Percentiles rank a stretch among this genome's conserved stretches.
phyloP scores from a whole-genome alignment of 2,888 invertebrate genomes.

The Torymus auratus region DNA sequence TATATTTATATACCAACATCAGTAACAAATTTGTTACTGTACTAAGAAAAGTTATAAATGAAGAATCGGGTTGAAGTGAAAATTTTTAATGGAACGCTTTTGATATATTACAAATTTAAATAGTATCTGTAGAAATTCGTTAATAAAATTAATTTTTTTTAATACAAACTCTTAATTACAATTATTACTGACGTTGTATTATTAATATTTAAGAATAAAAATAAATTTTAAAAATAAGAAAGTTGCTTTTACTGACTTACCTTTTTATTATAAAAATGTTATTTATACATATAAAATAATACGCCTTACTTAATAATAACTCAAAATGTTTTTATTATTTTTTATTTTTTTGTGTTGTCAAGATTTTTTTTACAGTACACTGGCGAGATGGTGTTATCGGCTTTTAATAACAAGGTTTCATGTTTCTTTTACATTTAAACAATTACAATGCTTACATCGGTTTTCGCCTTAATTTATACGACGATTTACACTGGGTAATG shows the following conservation, averaged over 20 bases:
- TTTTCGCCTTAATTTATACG: slow-evolving; percentile 29
- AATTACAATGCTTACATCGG: slow-evolving; percentile 46
- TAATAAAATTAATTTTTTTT: slow-evolving; percentile 26
- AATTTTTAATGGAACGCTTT: slow-evolving; percentile 22
- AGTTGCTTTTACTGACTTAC: not conserved
- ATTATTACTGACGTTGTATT: slow-evolving; percentile 46
- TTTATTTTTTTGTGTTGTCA: not conserved
- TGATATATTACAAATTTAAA: slow-evolving; percentile 9
- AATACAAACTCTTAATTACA: slow-evolving; percentile 28
- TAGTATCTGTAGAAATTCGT: slow-evolving; percentile 14
- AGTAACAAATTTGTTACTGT: no score
- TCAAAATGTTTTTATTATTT: slow-evolving; percentile 4
- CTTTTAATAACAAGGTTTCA: slow-evolving; percentile 22
- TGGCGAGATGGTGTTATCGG: slow-evolving; percentile 8
- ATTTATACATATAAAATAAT: slow-evolving; percentile 1
- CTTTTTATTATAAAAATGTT: not conserved
- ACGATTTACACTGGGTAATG: slow-evolving; percentile 41
- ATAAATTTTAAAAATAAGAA: slow-evolving; percentile 20
- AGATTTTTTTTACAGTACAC: slow-evolving; percentile 26
- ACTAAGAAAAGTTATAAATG: no score
- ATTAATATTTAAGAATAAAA: slow-evolving; percentile 42
- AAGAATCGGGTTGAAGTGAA: slow-evolving; percentile 2
- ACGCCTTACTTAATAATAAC: slow-evolving; percentile 18
- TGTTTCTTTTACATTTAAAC: slow-evolving; percentile 50
- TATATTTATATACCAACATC: no score